Base-by-base conservation (phyloP, 1,140 invertebrate species). In the Caenorhabditis latens region DNA sequence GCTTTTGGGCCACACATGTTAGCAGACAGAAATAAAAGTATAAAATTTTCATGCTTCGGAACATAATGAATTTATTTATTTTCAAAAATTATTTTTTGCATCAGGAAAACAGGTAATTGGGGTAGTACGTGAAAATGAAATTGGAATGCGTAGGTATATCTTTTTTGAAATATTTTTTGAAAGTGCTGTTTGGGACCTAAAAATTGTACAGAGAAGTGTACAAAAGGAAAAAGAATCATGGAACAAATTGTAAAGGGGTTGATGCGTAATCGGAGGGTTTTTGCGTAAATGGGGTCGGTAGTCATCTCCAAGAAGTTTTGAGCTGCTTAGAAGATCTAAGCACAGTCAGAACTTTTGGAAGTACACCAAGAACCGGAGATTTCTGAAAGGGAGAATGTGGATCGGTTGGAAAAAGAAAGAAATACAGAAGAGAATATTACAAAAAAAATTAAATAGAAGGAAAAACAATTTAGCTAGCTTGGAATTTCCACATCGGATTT, bases 401-500 rank as follows among this genome's bases (percentile, higher is more conserved):
- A 8, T 67, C 11, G 5, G 40, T 40, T 11, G 21, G 24, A 42
- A 67, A 42, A 48, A 46, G 42, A 46, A n/a, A 14, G 16, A 42
- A 32, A 43, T 24, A 24, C 19, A 32, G 61, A 21, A 8, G 14
- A 63, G 14, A 21, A 21, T 32, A 9, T 63, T 32, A 63, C 8
- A 63, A 21, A 32, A 32, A 5, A 32, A 63, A 63, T 0, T 40
- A 21, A n/a, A 21, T 21, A 8, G 16, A n/a, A n/a, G n/a, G 2
- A 61, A 61, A 61, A 61, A 21, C 4, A 21, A n/a, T 61, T 71
- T 71, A 79, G 43, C 71, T 43, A 7, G 40, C n/a, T 50, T 79
- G 71, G n/a, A 79, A 79, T 13, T 79, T 79, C 71, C 71, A 79
- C 43, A 42, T 79, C 8, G 46, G 8, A 6, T 43, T 50, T 43